Conservation (phyloP, 2,888 invertebrate species). For the Sepioteuthis lessoniana region DNA sequence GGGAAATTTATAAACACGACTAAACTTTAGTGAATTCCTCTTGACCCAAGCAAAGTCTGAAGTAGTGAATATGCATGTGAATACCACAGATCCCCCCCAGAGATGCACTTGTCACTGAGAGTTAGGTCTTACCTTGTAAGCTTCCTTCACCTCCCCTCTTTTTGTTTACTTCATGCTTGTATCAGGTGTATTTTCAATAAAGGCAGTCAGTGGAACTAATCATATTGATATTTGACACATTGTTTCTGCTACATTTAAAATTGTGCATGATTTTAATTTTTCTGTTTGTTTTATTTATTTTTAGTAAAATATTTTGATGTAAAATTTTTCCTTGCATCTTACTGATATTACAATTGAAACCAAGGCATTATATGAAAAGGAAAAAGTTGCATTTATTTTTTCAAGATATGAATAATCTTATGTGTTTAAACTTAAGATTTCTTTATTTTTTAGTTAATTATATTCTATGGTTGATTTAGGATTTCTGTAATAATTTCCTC, state of each 20-base stretch:
- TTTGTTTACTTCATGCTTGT: not conserved
- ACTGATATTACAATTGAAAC: not conserved
- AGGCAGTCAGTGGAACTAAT: not conserved
- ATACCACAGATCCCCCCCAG: not conserved
- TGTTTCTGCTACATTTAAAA: too few relatives aligned
- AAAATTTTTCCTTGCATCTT: not conserved
- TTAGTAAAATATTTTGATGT: not conserved
- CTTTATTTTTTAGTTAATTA: too few relatives aligned
- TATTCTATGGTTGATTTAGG: too few relatives aligned
- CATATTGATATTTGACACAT: not conserved
- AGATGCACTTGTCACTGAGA: not conserved
- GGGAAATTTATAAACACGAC: not conserved
- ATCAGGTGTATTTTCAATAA: constrained; percentile 4
- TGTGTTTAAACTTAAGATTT: too few relatives aligned
- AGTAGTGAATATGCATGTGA: not conserved
- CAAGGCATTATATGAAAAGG: not conserved
- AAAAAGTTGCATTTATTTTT: not conserved
- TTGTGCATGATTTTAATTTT: too few relatives aligned
- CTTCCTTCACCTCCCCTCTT: not conserved
- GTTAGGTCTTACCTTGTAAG: constrained; percentile 20
- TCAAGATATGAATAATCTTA: too few relatives aligned
- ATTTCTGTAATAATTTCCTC: too few relatives aligned
- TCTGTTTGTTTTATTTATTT: not conserved
- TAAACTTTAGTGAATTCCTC: not conserved
- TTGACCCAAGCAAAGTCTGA: not conserved